A percentile compares a stretch with the other conserved stretches of the same genome.
These are phyloP conservation scores for Papilio machaon DNA, from an alignment of 1,140 invertebrate species.

Conservation along the genomic window DNA sequence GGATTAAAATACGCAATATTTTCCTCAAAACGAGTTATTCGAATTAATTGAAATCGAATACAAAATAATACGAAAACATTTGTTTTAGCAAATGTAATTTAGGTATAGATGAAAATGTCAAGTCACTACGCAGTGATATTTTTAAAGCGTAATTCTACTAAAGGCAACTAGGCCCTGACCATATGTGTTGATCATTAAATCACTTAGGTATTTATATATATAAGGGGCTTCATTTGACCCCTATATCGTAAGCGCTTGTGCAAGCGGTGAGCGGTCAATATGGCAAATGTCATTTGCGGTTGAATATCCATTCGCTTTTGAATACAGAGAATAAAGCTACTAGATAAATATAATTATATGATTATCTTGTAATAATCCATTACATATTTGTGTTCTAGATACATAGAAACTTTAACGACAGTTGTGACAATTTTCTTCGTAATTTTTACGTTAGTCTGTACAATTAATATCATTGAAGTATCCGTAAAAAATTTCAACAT, in stretches of 20 bases:
- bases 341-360: background rate
- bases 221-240: constrained; percentile 29
- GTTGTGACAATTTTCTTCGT: background rate
- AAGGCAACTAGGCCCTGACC: constrained; percentile 13
- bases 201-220: constrained; percentile 24
- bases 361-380: background rate
- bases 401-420: background rate
- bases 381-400: background rate
- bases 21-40: constrained; percentile 22
- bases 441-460: background rate
- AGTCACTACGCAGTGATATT: background rate
- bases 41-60: background rate
- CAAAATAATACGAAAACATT: constrained; percentile 18
- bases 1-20: constrained; percentile 32
- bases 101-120: constrained; percentile 10
- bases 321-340: background rate
- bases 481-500: too few species aligned
- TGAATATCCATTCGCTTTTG: constrained; percentile 10
- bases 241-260: constrained; percentile 33
- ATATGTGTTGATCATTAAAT: constrained; percentile 30
- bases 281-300: constrained; percentile 37
- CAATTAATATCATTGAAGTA: too few species aligned
- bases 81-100: constrained; percentile 1
- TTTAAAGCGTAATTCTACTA: background rate
- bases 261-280: constrained; percentile 34